Evolutionary conservation across 2,888 invertebrate species (phyloP).

Genomic region (Emesis furor): DNA sequence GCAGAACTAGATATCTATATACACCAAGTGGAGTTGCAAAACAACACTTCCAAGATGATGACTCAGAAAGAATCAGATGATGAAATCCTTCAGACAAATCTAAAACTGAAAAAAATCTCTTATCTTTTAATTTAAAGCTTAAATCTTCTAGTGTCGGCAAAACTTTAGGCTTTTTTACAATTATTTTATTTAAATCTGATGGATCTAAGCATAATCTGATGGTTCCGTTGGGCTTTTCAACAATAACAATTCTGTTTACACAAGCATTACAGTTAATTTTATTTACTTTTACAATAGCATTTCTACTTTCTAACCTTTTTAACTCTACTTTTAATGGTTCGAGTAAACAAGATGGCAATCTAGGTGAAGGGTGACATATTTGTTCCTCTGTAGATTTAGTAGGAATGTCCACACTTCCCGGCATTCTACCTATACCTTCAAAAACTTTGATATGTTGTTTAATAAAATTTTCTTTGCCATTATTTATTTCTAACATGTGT

Average conservation of each 20-base stretch:
- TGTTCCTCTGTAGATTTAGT: too few relatives aligned
- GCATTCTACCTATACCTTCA: too few relatives aligned
- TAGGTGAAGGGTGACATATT: too few relatives aligned
- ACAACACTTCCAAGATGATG: slow-evolving; percentile 42
- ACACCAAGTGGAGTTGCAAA: slow-evolving; percentile 59
- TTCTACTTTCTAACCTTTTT: slow-evolving; percentile 39
- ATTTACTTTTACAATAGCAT: slow-evolving; percentile 56
- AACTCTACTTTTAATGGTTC: slow-evolving; percentile 45
- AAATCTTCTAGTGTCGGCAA: not conserved
- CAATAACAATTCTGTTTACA: slow-evolving; percentile 56
- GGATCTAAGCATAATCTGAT: slow-evolving; percentile 37
- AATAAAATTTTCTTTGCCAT: too few relatives aligned
- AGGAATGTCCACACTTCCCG: too few relatives aligned
- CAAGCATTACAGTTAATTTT: slow-evolving; percentile 54
- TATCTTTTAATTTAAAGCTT: slow-evolving; percentile 22
- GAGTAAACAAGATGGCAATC: slow-evolving; percentile 22
- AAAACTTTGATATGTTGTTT: too few relatives aligned
- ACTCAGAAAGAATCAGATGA: slow-evolving; percentile 35
- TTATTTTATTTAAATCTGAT: slow-evolving; percentile 17
- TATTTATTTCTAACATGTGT: too few relatives aligned
- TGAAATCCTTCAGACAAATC: slow-evolving; percentile 47
- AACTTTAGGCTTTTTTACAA: too few relatives aligned
- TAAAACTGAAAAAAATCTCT: slow-evolving; percentile 43
- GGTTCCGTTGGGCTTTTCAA: slow-evolving; percentile 47
- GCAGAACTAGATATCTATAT: slow-evolving; percentile 53